Evolutionary conservation across 1,140 invertebrate genomes (phyloP).

Genomic region (Muscidifurax raptorellus): DNA sequence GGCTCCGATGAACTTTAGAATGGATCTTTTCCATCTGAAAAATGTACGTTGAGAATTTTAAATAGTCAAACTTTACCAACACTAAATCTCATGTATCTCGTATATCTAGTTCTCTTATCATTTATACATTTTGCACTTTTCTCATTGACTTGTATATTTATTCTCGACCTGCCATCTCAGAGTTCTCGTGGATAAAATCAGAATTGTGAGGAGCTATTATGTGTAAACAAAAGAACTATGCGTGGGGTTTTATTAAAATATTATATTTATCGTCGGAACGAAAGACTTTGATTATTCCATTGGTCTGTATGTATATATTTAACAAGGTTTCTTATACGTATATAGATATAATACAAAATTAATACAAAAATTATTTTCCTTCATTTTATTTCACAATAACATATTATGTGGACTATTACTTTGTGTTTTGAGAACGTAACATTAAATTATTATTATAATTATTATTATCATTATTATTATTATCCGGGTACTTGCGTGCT

Average conservation of each 20-base stretch:
- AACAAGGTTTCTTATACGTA: slow-evolving; percentile 39
- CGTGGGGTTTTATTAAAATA: slow-evolving; percentile 28
- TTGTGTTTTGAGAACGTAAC: slow-evolving; percentile 15
- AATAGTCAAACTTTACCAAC: slow-evolving; percentile 40
- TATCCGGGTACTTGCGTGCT: slow-evolving; percentile 23
- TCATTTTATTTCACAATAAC: slow-evolving; percentile 18
- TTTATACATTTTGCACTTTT: slow-evolving; percentile 9
- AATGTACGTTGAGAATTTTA: slow-evolving; percentile 52
- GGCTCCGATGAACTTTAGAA: slow-evolving; percentile 53
- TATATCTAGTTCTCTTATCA: background rate
- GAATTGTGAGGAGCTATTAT: slow-evolving; percentile 43
- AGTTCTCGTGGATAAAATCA: slow-evolving; percentile 40
- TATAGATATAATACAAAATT: slow-evolving; percentile 37
- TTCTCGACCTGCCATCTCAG: background rate
- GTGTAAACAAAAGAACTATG: background rate
- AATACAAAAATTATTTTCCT: slow-evolving; percentile 30
- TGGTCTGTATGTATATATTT: background rate
- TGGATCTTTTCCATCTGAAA: slow-evolving; percentile 37
- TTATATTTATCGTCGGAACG: slow-evolving; percentile 40
- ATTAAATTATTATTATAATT: background rate
- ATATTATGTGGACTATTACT: background rate
- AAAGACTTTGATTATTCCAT: slow-evolving; percentile 37
- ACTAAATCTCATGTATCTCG: background rate
- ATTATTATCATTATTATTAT: background rate
- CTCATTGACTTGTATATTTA: background rate